phyloP scores from a whole-genome alignment of 2,797 vertebrate genomes.

The Lagodon rhomboides region DNA sequence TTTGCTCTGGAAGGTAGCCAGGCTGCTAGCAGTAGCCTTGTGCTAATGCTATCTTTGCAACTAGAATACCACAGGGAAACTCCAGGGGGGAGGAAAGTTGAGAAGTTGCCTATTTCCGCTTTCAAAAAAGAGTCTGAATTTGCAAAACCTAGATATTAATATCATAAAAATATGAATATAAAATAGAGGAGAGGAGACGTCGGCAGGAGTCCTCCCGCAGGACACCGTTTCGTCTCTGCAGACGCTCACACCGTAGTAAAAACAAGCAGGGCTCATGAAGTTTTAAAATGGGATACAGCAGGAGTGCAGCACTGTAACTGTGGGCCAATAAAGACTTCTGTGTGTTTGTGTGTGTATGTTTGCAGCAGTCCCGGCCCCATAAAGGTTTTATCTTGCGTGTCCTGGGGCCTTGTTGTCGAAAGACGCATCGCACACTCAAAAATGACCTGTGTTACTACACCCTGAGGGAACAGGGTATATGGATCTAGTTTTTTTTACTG shows the following conservation, averaged over 20 bases:
- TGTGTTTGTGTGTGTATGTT: conserved; percentile 22
- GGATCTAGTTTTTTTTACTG: conserved; percentile 60
- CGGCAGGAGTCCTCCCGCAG: not conserved
- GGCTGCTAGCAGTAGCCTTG: too few relatives aligned
- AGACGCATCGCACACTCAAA: conserved; percentile 50
- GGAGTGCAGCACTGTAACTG: conserved; percentile 29
- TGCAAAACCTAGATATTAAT: not conserved
- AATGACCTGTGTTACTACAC: conserved; percentile 54
- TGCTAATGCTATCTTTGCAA: too few relatives aligned
- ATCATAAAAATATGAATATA: not conserved
- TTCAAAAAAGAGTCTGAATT: not conserved
- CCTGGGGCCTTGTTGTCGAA: conserved; percentile 61
- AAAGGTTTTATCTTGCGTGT: conserved; percentile 62
- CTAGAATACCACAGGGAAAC: too few relatives aligned
- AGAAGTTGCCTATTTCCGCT: too few relatives aligned
- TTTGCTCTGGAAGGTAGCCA: too few relatives aligned
- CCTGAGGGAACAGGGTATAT: conserved; percentile 43
- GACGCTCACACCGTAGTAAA: conserved; percentile 16
- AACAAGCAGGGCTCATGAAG: conserved; percentile 36
- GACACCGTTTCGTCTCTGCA: conserved; percentile 5
- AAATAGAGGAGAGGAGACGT: not conserved
- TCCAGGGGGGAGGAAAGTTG: too few relatives aligned
- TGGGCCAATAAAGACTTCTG: conserved; percentile 32
- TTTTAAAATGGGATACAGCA: conserved; percentile 41
- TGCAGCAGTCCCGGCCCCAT: conserved; percentile 10